Percentiles rank a stretch among this genome's conserved stretches.
Conservation (phyloP, 1,140 invertebrate genomes). For the Calliphora vicina region DNA sequence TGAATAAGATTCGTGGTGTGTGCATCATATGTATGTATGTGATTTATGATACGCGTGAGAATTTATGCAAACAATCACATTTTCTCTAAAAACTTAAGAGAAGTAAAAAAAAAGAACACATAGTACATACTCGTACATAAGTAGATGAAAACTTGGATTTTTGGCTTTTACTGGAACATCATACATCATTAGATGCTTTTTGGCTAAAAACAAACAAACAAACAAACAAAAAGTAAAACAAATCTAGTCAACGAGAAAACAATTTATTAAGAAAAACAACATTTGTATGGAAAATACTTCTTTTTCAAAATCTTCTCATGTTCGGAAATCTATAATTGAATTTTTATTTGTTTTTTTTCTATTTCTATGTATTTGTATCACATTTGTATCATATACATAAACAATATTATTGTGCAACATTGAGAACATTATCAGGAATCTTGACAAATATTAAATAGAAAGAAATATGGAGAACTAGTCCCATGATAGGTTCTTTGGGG, state of each 20-base stretch:
- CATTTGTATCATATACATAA: no score
- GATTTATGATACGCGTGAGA: conserved; percentile 32
- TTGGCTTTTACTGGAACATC: conserved; percentile 19
- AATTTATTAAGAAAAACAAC: conserved; percentile 10
- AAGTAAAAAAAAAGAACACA: neutral
- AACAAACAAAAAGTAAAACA: neutral
- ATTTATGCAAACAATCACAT: conserved; percentile 34
- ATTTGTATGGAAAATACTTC: neutral
- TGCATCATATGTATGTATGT: conserved; percentile 23
- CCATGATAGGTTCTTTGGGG: no score
- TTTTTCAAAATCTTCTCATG: neutral
- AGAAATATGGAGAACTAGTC: no score
- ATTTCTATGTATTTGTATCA: no score
- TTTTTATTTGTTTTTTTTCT: neutral
- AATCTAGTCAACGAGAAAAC: neutral
- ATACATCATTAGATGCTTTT: conserved; percentile 27
- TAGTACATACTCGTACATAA: neutral
- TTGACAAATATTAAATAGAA: no score
- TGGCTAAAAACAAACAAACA: neutral
- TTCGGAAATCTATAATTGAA: conserved; percentile 1
- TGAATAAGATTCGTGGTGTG: neutral
- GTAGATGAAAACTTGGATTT: neutral
- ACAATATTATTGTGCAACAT: no score
- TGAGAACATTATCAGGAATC: no score
- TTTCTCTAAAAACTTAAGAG: neutral